Evolutionary conservation across 2,113 vertebrate genomes (phyloP), one percentile per base, ranked within the genome.

Genomic region (Oxyruncus cristatus): DNA sequence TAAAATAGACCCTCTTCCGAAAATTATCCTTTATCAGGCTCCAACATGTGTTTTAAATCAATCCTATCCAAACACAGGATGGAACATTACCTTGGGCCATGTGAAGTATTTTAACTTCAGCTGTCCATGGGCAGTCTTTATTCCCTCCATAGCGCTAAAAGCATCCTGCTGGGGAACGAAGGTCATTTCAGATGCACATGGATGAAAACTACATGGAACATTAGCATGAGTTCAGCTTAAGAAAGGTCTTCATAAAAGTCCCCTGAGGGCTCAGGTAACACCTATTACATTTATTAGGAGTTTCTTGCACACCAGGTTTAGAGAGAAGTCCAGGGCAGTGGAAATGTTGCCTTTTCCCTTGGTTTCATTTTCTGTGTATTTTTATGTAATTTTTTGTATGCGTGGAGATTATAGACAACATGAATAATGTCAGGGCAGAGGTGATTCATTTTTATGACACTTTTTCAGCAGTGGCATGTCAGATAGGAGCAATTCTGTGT

Each of bases 391-490:
- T 92, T 95, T 94, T 85, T 56, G 15, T 39, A 27, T 70, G 56
- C 26, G 28, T 32, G 21, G 39, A 55, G 56, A 62, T 80, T 85
- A 81, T 15, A 83, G 39, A 49, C 84, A 67, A 46, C 24, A 63
- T 32, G 65, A 95, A 90, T 83, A 66, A 90, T 81, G 32, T 89
- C 70, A 76, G 79, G 78, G 62, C 47, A 95, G 49, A 79, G 74
- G 80, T 59, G 77, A 85, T 73, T 85, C 65, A 89, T 93, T 97
- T 96, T 88, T 77, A 78, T 96, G 80, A 88, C 49, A 55, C 37
- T 55, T 88, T 41, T 68, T 82, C 72, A 39, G 22, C 52, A 71
- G 32, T 88, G 12, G 12, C 52, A 39, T 82, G 63, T 93, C 61
- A 93, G 62, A 91, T 63, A 82, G 42, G 58, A 84, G 68, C 65